Conservation (phyloP, 2,113 vertebrate genomes). For the Pipra filicauda region DNA sequence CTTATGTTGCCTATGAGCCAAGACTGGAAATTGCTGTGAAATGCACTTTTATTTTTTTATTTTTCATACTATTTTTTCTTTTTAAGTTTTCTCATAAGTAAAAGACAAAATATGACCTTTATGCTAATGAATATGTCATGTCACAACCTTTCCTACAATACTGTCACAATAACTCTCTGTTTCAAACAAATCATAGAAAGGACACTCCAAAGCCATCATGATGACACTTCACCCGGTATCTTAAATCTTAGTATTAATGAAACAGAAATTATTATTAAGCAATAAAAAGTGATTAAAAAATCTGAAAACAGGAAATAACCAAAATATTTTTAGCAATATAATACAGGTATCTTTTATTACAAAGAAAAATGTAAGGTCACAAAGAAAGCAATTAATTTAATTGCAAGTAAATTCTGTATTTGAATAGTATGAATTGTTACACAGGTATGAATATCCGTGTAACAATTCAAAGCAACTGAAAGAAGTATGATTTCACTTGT, state of each 20-base stretch:
- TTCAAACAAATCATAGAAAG: not conserved
- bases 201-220: not conserved
- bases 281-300: not conserved
- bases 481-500: not conserved
- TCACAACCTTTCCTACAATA: not conserved
- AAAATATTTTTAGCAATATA: not conserved
- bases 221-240: not conserved
- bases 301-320: not conserved
- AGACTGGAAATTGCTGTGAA: no score
- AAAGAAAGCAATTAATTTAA: not conserved
- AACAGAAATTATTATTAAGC: not conserved
- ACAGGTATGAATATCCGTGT: not conserved
- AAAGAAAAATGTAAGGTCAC: not conserved
- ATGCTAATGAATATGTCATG: not conserved
- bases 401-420: not conserved
- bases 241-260: not conserved
- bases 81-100: not conserved
- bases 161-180: not conserved
- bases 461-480: not conserved
- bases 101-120: not conserved
- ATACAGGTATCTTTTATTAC: not conserved
- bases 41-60: no score
- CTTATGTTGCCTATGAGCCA: not conserved
- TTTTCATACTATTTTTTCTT: fast-evolving
- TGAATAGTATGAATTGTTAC: no score